phyloP scores from a whole-genome alignment of 2,888 invertebrate genomes.

The Alitta virens region DNA sequence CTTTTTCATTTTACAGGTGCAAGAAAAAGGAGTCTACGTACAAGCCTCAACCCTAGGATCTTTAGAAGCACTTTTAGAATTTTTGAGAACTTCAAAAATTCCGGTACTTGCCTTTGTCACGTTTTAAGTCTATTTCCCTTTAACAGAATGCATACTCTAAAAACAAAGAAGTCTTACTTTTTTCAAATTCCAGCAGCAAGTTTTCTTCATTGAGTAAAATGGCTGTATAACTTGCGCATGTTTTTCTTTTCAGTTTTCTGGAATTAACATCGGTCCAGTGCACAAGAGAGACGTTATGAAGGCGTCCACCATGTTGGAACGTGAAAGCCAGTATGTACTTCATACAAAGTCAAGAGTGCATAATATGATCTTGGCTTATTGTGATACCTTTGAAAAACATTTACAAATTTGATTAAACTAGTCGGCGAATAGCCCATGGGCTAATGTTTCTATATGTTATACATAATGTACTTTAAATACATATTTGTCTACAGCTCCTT shows the following conservation, averaged over 20 bases:
- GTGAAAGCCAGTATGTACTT: slow-evolving; percentile 65
- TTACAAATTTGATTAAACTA: not conserved
- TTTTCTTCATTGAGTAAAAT: too few species aligned
- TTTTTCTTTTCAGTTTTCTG: slow-evolving; percentile 76
- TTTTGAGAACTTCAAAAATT: slow-evolving; percentile 52
- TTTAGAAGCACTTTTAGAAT: slow-evolving; percentile 78
- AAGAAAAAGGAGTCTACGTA: slow-evolving; percentile 86
- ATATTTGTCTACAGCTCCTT: too few species aligned
- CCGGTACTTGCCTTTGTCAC: slow-evolving; percentile 52
- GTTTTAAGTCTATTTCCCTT: too few species aligned
- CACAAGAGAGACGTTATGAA: slow-evolving; percentile 99
- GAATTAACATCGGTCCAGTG: slow-evolving; percentile 98
- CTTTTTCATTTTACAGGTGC: slow-evolving; percentile 1
- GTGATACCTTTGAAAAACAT: too few species aligned
- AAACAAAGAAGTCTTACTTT: slow-evolving; percentile 85
- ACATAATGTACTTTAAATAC: too few species aligned
- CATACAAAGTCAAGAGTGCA: too few species aligned
- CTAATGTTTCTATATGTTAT: too few species aligned
- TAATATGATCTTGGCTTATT: too few species aligned
- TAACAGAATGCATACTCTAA: slow-evolving; percentile 73
- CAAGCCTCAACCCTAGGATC: slow-evolving; percentile 99
- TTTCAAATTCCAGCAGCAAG: too few species aligned
- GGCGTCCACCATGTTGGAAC: slow-evolving; percentile 99
- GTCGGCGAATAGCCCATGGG: not conserved
- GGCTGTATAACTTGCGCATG: too few species aligned